Evolutionary conservation across 1,140 invertebrate genomes (phyloP).

Genomic region (Brevipalpus yothersi): DNA sequence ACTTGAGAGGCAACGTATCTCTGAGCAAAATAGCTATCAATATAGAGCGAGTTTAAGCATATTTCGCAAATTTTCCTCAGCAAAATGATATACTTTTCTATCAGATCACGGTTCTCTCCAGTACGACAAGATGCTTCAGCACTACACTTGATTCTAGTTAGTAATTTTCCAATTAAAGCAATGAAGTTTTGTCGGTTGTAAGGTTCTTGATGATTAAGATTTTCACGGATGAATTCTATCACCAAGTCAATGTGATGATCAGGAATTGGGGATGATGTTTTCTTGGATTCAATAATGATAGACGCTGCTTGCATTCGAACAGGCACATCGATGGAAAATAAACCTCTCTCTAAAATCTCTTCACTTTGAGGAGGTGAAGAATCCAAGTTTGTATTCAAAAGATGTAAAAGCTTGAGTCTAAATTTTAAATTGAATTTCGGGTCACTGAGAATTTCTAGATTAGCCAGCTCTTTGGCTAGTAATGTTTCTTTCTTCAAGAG

Average conservation of each 20-base stretch:
- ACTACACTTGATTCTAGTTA: not conserved
- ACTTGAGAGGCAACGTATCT: not conserved
- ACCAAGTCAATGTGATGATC: not conserved
- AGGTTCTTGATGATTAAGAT: not conserved
- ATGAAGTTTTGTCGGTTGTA: not conserved
- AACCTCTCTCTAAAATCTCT: not conserved
- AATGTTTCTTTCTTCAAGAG: no score
- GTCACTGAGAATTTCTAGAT: no score
- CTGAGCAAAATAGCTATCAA: not conserved
- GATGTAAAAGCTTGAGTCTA: no score
- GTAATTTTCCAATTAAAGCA: not conserved
- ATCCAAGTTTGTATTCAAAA: no score
- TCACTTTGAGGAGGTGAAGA: no score
- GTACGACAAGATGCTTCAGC: not conserved
- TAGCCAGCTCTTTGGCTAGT: no score
- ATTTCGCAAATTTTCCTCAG: not conserved
- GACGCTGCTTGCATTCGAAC: not conserved
- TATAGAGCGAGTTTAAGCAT: not conserved
- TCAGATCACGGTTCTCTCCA: not conserved
- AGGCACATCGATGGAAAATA: not conserved
- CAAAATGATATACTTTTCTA: not conserved
- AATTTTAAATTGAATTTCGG: no score
- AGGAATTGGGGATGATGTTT: not conserved
- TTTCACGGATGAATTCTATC: not conserved
- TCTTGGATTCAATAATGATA: not conserved